Percentiles rank a stretch among this genome's conserved stretches.
Evolutionary conservation across 1,140 invertebrate species (phyloP).

Genomic region (Subanguina moxae): DNA sequence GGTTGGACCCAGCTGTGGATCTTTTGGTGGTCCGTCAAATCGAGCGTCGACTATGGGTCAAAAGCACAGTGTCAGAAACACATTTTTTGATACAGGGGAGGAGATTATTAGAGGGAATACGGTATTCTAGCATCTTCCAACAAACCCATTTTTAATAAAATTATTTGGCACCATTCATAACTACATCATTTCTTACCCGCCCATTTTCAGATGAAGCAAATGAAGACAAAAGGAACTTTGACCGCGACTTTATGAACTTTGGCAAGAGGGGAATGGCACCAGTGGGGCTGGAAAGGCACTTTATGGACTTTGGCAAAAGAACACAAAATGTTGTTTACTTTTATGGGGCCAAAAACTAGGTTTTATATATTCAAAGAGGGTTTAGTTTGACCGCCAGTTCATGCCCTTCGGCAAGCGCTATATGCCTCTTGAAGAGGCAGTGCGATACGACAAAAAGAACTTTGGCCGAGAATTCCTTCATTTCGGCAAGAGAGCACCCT

Average conservation of each 20-base stretch:
- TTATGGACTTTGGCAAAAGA: conserved; percentile 1
- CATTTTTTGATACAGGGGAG: too few relatives aligned
- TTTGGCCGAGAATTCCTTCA: not conserved
- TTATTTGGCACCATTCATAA: too few relatives aligned
- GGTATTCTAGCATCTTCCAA: too few relatives aligned
- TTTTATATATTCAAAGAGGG: not conserved
- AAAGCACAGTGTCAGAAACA: too few relatives aligned
- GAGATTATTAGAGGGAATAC: too few relatives aligned
- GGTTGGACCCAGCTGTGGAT: too few relatives aligned
- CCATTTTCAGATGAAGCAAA: conserved; percentile 5
- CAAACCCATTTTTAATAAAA: too few relatives aligned
- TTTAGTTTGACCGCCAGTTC: not conserved
- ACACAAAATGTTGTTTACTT: not conserved
- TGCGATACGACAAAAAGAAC: not conserved
- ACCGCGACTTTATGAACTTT: conserved; percentile 20
- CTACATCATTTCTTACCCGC: not conserved
- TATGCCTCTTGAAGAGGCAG: not conserved
- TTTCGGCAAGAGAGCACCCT: not conserved
- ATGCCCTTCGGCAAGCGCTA: conserved; percentile 19
- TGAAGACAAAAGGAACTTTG: conserved; percentile 22
- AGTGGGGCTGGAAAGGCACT: not conserved
- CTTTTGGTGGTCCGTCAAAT: too few relatives aligned
- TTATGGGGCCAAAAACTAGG: too few relatives aligned
- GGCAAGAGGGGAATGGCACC: not conserved
- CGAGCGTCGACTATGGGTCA: too few relatives aligned